Conservation (phyloP, 35 echinoderm and acorn worm genomes). For the Ophiothrix spiculata region DNA sequence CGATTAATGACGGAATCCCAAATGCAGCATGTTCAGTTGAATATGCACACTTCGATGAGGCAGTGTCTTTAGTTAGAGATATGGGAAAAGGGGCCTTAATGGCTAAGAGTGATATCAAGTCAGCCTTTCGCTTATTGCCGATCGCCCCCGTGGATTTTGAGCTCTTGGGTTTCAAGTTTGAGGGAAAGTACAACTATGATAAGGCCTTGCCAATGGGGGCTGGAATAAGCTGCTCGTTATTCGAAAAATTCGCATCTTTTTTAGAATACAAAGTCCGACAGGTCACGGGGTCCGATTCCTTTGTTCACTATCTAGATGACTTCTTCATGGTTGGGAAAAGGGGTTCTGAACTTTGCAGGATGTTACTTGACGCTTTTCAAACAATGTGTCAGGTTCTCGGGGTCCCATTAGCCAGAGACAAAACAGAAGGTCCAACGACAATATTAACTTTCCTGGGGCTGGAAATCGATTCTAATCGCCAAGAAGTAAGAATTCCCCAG, state of each 20-base stretch:
- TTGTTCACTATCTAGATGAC: background rate
- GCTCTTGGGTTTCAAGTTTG: constrained; percentile 13
- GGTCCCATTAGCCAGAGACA: background rate
- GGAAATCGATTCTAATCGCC: background rate
- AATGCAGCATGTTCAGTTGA: background rate
- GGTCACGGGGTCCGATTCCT: background rate
- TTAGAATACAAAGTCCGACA: background rate
- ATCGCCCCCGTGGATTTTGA: constrained; percentile 16
- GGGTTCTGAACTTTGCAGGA: background rate
- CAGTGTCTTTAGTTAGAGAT: background rate
- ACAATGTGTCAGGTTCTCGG: background rate
- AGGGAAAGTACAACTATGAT: background rate
- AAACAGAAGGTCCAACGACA: constrained; percentile 5
- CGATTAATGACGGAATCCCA: constrained; percentile 30
- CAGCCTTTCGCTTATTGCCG: background rate
- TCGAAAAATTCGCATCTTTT: background rate
- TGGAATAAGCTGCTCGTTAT: background rate
- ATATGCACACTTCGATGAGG: constrained; percentile 27
- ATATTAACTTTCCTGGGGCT: background rate
- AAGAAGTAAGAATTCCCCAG: background rate
- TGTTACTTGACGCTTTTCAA: background rate
- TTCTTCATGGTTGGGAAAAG: background rate
- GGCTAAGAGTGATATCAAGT: background rate
- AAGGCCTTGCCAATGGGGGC: constrained; percentile 7
- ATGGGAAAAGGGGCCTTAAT: background rate